A percentile compares a stretch with the other conserved stretches of the same genome.
phyloP scores from a whole-genome alignment of 2,797 vertebrate species.

The Yasuhikotakia modesta region DNA sequence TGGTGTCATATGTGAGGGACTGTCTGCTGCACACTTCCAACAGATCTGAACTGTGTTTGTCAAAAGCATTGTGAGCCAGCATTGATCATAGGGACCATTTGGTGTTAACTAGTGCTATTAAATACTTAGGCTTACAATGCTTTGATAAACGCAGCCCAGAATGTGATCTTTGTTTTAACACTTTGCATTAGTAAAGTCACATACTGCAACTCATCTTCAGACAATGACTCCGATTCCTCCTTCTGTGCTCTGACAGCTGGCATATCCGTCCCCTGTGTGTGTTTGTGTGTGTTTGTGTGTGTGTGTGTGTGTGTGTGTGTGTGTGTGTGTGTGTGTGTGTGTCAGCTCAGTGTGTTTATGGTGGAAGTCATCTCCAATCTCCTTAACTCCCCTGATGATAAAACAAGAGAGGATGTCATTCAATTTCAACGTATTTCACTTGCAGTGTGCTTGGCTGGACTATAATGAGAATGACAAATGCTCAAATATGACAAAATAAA shows the following conservation, averaged over 20 bases:
- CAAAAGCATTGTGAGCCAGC: too few species aligned
- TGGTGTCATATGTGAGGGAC: neutral
- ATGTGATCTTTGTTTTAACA: too few species aligned
- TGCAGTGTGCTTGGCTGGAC: too few species aligned
- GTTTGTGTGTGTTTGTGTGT: constrained; percentile 37
- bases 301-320: too few species aligned
- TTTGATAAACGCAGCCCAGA: too few species aligned
- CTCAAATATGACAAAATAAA: too few species aligned
- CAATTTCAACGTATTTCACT: neutral
- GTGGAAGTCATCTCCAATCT: constrained; percentile 57
- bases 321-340: constrained; percentile 1
- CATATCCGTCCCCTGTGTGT: constrained; percentile 77
- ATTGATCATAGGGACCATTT: too few species aligned
- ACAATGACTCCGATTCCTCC: constrained; percentile 79
- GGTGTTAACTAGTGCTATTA: too few species aligned
- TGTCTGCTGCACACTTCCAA: neutral
- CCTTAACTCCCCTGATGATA: constrained; percentile 39
- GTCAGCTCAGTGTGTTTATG: constrained; percentile 57
- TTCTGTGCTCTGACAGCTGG: constrained; percentile 80
- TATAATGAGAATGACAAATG: too few species aligned
- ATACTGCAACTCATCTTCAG: constrained; percentile 82
- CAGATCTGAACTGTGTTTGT: too few species aligned
- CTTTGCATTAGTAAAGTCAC: constrained; percentile 47
- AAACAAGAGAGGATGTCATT: neutral
- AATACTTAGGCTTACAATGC: too few species aligned